Evolutionary conservation across 2,113 vertebrate genomes (phyloP), one percentile per base, ranked within the genome.

Genomic region (Apaloderma vittatum): DNA sequence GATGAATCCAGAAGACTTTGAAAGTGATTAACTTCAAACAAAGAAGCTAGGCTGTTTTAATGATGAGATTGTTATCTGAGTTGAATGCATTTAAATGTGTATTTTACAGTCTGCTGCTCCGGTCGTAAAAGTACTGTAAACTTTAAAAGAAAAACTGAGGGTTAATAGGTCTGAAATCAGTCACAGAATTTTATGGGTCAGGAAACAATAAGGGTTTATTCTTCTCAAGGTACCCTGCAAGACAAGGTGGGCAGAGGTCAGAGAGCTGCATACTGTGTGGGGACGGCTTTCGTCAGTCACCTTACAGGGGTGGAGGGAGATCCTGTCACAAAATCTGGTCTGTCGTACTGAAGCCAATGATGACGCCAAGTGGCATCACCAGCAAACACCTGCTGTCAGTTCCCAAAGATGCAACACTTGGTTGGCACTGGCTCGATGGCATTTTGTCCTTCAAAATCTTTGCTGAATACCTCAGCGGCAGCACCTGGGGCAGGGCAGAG

Each of bases 41-140:
- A 67, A 77, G 76, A 72, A 88, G 86, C 79, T n/a, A 83, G 30
- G 58, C 32, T 65, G 51, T 73, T 93, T 90, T 91, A 93, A 91
- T 52, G 85, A 93, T 91, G 86, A 97, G 97, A 96, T 97, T 86
- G 87, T 92, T 97, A 92, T 97, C 91, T n/a, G 75, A 95, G 78
- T 87, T 80, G 97, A 93, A 96, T 94, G 94, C 97, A 96, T 96
- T 96, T 95, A 92, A 97, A 94, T 86, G 92, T 81, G 95, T 90
- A 90, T 97, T 97, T 97, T 95, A 96, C 94, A 96, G 97, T 96
- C 87, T 7, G 9, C 70, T 29, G 29, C 91, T 95, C 89, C 94
- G 94, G 96, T 93, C 43, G 65, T 80, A 49, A 71, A 97, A 86
- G 73, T 91, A n/a, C 86, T 55, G 68, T 77, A 97, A 95, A 88